These are phyloP conservation scores for Eptesicus fuscus DNA, from an alignment of 2,113 vertebrate species.

Conservation along the genomic window DNA sequence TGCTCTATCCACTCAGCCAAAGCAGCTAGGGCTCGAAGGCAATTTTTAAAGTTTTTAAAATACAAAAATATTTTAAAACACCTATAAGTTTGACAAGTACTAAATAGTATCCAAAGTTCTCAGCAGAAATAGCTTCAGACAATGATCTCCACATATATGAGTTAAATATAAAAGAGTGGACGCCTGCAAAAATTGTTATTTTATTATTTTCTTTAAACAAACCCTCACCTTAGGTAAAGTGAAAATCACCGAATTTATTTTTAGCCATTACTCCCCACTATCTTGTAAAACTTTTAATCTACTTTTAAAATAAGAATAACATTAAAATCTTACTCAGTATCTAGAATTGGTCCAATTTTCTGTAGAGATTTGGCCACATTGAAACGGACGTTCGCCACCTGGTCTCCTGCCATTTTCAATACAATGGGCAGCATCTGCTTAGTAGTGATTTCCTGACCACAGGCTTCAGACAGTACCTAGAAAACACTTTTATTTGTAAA, in stretches of 20 bases:
- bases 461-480: constrained; percentile 89
- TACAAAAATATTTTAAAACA: not conserved
- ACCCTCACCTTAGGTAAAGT: not conserved
- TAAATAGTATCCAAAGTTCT: not conserved
- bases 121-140: not conserved
- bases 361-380: constrained; percentile 94
- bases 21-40: too few species aligned
- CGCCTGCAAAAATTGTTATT: not conserved
- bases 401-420: constrained; percentile 92
- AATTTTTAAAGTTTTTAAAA: constrained; percentile 12
- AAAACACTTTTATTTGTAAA: not conserved
- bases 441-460: constrained; percentile 92
- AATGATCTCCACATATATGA: not conserved
- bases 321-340: constrained; percentile 82
- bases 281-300: not conserved
- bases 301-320: constrained; percentile 14
- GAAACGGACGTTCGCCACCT: constrained; percentile 94
- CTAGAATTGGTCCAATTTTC: constrained; percentile 91
- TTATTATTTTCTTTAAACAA: constrained; percentile 16
- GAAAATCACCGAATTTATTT: not conserved
- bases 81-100: not conserved
- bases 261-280: not conserved
- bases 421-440: constrained; percentile 94
- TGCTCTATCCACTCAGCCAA: too few species aligned
- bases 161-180: not conserved